phyloP scores from a whole-genome alignment of 2,888 invertebrate species.

The Cyaniris semiargus region DNA sequence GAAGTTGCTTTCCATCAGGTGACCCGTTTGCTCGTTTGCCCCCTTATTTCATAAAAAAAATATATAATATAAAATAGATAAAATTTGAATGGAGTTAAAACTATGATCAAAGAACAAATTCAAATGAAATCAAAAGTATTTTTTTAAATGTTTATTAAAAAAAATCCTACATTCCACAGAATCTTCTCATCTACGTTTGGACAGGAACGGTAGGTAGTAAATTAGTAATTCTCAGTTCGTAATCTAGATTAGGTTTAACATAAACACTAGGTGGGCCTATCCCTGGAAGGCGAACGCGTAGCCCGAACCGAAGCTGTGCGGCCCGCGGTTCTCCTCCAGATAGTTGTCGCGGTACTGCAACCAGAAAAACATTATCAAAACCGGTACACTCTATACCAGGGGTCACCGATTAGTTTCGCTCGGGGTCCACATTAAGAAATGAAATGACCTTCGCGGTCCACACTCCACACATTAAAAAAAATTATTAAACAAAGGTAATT shows the following conservation, averaged over 20 bases:
- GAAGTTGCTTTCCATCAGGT: too few species aligned
- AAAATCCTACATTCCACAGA: not conserved
- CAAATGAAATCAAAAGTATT: not conserved
- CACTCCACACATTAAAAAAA: too few species aligned
- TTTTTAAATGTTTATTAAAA: not conserved
- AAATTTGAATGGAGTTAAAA: too few species aligned
- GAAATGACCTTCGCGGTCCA: too few species aligned
- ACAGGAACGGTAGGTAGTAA: not conserved
- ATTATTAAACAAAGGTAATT: too few species aligned
- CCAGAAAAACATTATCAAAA: constrained; percentile 27
- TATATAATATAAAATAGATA: too few species aligned
- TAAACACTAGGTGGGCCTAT: constrained; percentile 23
- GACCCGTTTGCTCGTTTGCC: too few species aligned
- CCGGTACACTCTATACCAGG: too few species aligned
- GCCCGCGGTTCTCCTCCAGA: constrained; percentile 60
- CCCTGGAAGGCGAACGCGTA: constrained; percentile 81
- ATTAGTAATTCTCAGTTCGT: constrained; percentile 9
- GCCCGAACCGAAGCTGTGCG: constrained; percentile 82
- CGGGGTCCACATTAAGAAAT: too few species aligned
- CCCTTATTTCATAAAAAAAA: too few species aligned
- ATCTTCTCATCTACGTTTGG: not conserved
- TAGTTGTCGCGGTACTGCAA: constrained; percentile 68
- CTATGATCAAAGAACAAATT: not conserved
- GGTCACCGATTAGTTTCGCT: too few species aligned
- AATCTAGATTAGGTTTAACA: constrained; percentile 2